phyloP scores from a whole-genome alignment of 2,113 vertebrate species.

The Nerophis ophidion region DNA sequence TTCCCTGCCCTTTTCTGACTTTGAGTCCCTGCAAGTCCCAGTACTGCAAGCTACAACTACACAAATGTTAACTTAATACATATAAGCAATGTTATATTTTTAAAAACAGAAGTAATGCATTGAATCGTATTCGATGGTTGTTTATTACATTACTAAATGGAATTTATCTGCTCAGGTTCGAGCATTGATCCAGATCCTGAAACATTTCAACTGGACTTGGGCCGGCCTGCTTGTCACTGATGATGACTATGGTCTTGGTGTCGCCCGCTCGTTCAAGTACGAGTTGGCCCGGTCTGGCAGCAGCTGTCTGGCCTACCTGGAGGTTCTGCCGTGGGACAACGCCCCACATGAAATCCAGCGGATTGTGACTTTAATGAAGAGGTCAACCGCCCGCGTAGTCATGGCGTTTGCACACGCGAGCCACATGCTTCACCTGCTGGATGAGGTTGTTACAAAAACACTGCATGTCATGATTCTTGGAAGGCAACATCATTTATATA shows the following conservation, averaged over 20 bases:
- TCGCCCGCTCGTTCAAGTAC: conserved; percentile 50
- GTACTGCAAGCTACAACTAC: too few species aligned
- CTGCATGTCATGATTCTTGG: background rate
- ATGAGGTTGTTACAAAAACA: conserved; percentile 26
- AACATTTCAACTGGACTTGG: conserved; percentile 58
- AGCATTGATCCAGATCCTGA: conserved; percentile 50
- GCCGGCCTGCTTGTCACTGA: conserved; percentile 61
- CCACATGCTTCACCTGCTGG: conserved; percentile 35
- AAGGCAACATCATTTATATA: background rate
- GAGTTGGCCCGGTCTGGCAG: conserved; percentile 43
- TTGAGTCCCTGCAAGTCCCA: too few species aligned
- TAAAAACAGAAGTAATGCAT: background rate
- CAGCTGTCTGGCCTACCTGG: conserved; percentile 41
- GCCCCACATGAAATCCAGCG: conserved; percentile 17
- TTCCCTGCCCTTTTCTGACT: too few species aligned
- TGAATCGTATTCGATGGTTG: background rate
- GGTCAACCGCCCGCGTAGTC: conserved; percentile 39
- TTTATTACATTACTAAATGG: background rate
- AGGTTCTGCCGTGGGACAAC: conserved; percentile 39
- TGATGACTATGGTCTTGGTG: conserved; percentile 69
- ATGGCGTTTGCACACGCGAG: conserved; percentile 43
- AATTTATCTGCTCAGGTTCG: conserved; percentile 50
- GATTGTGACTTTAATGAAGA: conserved; percentile 31
- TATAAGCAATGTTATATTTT: too few species aligned
- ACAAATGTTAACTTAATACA: too few species aligned